Conservation (phyloP, 2,888 invertebrate species). For the Eilema depressum region DNA sequence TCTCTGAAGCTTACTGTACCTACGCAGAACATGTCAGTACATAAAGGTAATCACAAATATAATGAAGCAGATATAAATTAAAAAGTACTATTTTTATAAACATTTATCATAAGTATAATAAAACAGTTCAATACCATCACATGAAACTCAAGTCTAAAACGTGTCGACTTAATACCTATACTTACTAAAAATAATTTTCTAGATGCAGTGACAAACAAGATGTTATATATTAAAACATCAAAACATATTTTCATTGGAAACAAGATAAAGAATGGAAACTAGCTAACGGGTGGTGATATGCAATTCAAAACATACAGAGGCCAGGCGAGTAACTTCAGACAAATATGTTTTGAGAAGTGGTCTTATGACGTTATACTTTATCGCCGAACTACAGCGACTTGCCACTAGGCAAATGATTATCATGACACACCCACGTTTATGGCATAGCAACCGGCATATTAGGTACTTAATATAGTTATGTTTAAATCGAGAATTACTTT, state of each 20-base stretch:
- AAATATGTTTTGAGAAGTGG: constrained; percentile 80
- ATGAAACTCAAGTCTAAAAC: neutral
- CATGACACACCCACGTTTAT: constrained; percentile 82
- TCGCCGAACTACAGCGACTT: constrained; percentile 67
- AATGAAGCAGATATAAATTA: neutral
- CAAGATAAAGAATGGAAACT: constrained; percentile 84
- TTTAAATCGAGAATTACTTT: neutral
- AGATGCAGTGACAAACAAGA: constrained; percentile 63
- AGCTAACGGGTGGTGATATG: constrained; percentile 68
- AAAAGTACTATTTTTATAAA: neutral
- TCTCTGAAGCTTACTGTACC: no score
- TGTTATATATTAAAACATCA: constrained; percentile 72
- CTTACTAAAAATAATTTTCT: neutral
- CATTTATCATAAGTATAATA: neutral
- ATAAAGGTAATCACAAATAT: no score
- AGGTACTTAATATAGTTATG: neutral
- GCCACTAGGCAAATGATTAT: constrained; percentile 62
- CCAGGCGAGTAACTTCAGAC: constrained; percentile 66
- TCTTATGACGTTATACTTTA: constrained; percentile 69
- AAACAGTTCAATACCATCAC: neutral
- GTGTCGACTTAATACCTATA: neutral
- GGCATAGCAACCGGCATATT: constrained; percentile 69
- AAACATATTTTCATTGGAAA: constrained; percentile 82
- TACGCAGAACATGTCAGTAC: no score
- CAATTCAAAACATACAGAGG: constrained; percentile 78